Base-by-base conservation (phyloP, 2,113 vertebrate species). In the Mystacornis crossleyi region DNA sequence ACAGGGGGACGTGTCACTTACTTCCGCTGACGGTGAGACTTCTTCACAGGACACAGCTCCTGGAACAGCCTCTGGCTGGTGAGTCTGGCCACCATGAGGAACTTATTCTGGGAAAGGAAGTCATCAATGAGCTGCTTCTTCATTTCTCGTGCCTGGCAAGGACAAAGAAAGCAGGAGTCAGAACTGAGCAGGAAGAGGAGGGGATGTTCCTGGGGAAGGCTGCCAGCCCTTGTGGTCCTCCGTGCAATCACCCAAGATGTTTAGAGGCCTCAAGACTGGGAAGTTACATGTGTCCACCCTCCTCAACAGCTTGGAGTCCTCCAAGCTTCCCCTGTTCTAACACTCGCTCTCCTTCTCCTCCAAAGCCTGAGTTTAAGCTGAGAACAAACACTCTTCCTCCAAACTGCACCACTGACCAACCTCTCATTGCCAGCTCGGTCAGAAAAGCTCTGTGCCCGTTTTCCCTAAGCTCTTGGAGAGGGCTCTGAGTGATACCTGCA, bases 11-110 rank as follows among this genome's bases (percentile, higher is more conserved):
- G 0, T 0, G 5, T 40, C 38, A 65, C 98, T 98, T 98, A 99
- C 99, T 99, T 99, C 60, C 99, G 98, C 84, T 99, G 99, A 26
- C 99, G 98, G 92, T 99, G 99, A 86, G 99, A 99, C 93, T 99
- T 99, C 90, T 99, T 99, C 82, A 99, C 98, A 0, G 99, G 99
- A 95, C 99, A 99, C 82, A 99, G 98, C 95, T 99, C 99, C 61
- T 99, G 99, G 71, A 99, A 99, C 62, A 99, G 92, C 97, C 98
- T 99, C 98, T 99, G 99, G 96, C 96, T 99, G 95, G 99, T 99
- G 78, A 99, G 98, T 18, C 99, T 98, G 36, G 99, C 97, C 3
- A 98, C 99, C 24, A 99, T 93, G 4, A 99, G 98, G 86, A 99
- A 99, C 92, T 99, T 99, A 96, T 99, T 99, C 93, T 99, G 99